phyloP scores from a whole-genome alignment of 2,888 invertebrate species.

The Stramonita haemastoma region DNA sequence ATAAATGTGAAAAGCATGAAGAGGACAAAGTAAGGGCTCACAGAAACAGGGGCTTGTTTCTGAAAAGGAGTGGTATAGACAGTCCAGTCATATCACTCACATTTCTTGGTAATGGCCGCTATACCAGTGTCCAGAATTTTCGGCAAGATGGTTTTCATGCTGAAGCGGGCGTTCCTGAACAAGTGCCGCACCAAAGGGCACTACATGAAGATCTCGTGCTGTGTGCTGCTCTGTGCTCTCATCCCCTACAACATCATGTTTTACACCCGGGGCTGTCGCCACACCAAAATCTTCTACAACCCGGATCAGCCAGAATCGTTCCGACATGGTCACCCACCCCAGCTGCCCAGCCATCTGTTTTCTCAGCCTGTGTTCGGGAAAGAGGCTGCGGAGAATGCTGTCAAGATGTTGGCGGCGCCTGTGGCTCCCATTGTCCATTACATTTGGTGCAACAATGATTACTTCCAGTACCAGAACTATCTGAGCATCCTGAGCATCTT shows the following conservation, averaged over 20 bases:
- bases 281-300: constrained; percentile 33
- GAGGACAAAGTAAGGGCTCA: background rate
- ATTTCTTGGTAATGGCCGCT: background rate
- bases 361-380: constrained; percentile 33
- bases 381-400: background rate
- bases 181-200: background rate
- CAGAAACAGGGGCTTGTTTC: background rate
- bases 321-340: constrained; percentile 47
- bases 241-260: constrained; percentile 42
- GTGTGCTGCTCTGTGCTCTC: constrained; percentile 24
- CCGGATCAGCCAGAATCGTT: constrained; percentile 44
- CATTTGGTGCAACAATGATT: constrained; percentile 63
- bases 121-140: constrained; percentile 15
- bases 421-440: constrained; percentile 56
- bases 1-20: no score
- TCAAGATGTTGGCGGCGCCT: constrained; percentile 38
- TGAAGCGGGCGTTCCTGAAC: constrained; percentile 6
- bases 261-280: constrained; percentile 38
- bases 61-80: background rate
- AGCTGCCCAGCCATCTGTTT: constrained; percentile 49
- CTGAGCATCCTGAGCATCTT: constrained; percentile 63
- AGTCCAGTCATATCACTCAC: background rate
- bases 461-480: constrained; percentile 67
- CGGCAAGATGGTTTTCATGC: background rate
- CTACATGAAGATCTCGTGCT: constrained; percentile 26